Evolutionary conservation across 2,113 vertebrate species (phyloP), one percentile per base, ranked within the genome.

Genomic region (Grammomys surdaster): DNA sequence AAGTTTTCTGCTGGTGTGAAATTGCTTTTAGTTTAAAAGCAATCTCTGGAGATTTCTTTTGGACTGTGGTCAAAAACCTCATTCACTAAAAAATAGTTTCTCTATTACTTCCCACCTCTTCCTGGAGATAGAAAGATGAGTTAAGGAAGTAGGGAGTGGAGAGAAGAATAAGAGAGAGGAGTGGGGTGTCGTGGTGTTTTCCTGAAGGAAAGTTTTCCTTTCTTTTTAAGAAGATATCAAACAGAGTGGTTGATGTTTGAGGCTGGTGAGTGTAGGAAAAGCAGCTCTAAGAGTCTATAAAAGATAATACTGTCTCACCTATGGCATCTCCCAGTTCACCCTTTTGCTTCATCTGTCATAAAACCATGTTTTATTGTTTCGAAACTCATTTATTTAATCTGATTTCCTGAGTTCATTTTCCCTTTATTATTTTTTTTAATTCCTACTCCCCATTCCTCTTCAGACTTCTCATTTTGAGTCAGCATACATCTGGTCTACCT

Each of bases 11-110:
- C 54, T 88, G 17, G 86, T 95, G 75, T 94, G 77, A 96, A 95
- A 89, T 72, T 94, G 86, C 26, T 90, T 95, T 94, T 70, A 87
- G 87, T 96, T 97, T 80, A 70, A 96, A 95, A 97, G 75, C 72
- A 67, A 93, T 89, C 78, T 94, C 86, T 69, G 88, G 72, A 94
- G 77, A 87, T 87, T 91, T 96, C 31, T 93, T 89, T 1, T 58
- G 43, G 67, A 70, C 60, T 46, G 19, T 76, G 43, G 95, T 96
- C 69, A 94, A 95, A 96, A 96, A 80, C 17, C 54, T 84, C 54
- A 77, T 78, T 89, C 63, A 58, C 28, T 78, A 82, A 87, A 88
- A 90, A 85, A 73, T 72, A 48, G 58, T 67, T 92, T 60, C 88
- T 85, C 75, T 80, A 88, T 92, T 65, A 93, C 84, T 91, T 95